Percentiles rank a stretch among this genome's conserved stretches.
Conservation (phyloP, 2,888 invertebrate genomes). For the Urechis unicinctus region DNA sequence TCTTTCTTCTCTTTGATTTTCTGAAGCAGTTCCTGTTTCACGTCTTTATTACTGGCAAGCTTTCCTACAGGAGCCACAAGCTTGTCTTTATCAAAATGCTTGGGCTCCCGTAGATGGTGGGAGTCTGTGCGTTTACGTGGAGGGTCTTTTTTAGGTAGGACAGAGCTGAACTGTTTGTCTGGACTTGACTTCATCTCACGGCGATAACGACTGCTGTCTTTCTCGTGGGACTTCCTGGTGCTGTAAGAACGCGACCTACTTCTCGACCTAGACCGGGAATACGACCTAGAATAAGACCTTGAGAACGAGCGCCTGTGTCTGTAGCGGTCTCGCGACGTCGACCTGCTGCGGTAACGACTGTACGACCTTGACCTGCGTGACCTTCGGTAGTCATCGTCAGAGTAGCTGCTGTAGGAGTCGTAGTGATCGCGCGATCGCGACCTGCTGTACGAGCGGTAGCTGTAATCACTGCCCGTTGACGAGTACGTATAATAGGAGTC, state of each 20-base stretch:
- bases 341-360: slow-evolving; percentile 18
- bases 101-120: not conserved
- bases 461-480: slow-evolving; percentile 11
- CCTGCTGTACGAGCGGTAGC: not conserved
- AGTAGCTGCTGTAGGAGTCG: slow-evolving; percentile 9
- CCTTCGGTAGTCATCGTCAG: slow-evolving; percentile 8
- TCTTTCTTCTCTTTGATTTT: slow-evolving; percentile 26
- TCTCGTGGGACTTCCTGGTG: not conserved
- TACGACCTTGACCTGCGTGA: slow-evolving; percentile 20
- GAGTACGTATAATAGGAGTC: slow-evolving; percentile 2
- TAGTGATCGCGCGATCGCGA: slow-evolving; percentile 5
- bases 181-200: slow-evolving; percentile 3
- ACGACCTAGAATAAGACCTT: not conserved
- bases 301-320: slow-evolving; percentile 6
- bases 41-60: not conserved
- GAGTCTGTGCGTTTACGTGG: not conserved
- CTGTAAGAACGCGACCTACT: slow-evolving; percentile 7
- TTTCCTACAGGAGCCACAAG: not conserved
- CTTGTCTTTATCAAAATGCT: not conserved
- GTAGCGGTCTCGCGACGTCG: slow-evolving; percentile 5
- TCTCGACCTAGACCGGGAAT: slow-evolving; percentile 6
- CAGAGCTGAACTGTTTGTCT: slow-evolving; percentile 3
- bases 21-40: slow-evolving; percentile 15
- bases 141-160: slow-evolving; percentile 1
- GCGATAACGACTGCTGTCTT: not conserved